Percentiles rank a stretch among this genome's conserved stretches.
phyloP scores from a whole-genome alignment of 2,888 invertebrate species.

The Anoplius nigerrimus region DNA sequence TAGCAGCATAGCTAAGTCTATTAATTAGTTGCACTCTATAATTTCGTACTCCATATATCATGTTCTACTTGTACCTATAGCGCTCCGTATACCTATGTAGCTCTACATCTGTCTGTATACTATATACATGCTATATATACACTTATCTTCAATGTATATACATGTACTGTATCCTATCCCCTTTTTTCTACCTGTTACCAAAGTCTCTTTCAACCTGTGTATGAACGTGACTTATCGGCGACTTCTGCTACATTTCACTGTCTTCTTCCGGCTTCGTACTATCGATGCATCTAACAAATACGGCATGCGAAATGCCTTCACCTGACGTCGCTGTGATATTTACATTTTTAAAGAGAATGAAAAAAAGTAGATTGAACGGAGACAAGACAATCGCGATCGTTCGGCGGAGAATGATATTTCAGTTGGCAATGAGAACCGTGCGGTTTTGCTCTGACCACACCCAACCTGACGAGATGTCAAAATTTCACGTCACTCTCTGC shows the following conservation, averaged over 20 bases:
- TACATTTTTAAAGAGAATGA: neutral
- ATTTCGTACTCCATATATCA: slow-evolving; percentile 49
- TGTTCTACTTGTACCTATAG: slow-evolving; percentile 56
- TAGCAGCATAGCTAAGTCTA: slow-evolving; percentile 42
- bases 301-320: too few species aligned
- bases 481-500: too few species aligned
- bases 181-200: slow-evolving; percentile 24
- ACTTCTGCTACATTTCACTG: slow-evolving; percentile 1
- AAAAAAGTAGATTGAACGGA: neutral
- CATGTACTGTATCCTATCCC: slow-evolving; percentile 39
- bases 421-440: too few species aligned
- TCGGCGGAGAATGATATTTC: too few species aligned
- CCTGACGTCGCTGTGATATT: neutral
- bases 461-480: too few species aligned
- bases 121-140: slow-evolving; percentile 55
- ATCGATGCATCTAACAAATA: neutral
- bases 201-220: slow-evolving; percentile 18
- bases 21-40: slow-evolving; percentile 41
- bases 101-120: slow-evolving; percentile 66
- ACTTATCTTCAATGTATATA: slow-evolving; percentile 51
- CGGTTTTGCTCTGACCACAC: too few species aligned
- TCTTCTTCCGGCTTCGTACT: neutral
- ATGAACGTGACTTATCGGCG: slow-evolving; percentile 19
- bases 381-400: too few species aligned
- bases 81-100: slow-evolving; percentile 66